Base-by-base conservation (phyloP, 2,888 invertebrate species). In the Rosalia funebris region DNA sequence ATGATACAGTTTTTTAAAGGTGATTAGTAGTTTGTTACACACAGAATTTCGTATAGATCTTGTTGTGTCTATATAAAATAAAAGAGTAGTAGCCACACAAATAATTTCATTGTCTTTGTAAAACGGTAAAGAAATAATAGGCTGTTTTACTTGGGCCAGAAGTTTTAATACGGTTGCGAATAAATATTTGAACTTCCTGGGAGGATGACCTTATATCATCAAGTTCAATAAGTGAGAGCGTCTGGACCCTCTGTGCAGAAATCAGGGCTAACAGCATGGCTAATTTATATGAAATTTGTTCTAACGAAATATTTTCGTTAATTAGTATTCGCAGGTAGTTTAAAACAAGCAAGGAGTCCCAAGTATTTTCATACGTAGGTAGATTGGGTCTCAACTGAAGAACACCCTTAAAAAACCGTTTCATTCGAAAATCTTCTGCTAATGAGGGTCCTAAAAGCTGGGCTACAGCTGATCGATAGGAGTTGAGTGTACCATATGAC, bases 321-420 rank as follows among this genome's bases (percentile, higher is more conserved):
- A 11, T 54, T 45, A 54, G 16, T 15, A 1, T 44, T 32, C 45
- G 34, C 11, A 59, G 10, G 36, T 53, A 63, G 32, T 57, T 25
- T 42, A 66, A 25, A 42, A 64, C 53, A 16, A 45, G n/a, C n/a
- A 10, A 3, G 15, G 19, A 12, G 7, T 45, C 45, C 45, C 45
- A 55, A 36, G 45, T 55, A 45, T 34, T 36, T 34, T 5, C 15
- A 39, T 56, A 56, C 14, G 20, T 56, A 14, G 56, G 47, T 15
- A 2, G 7, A 37, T 10, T 25, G 7, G 56, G 66, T 56, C 66
- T 56, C 17, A 65, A 25, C 16, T 54, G 39, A 58, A n/a, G 54
- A 34, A 64, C 53, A 7, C 64, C 66, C 32, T 62, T 66, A 56
- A 66, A 66, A 55, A 66, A 66, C 16, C 62, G 32, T 44, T 60